Evolutionary conservation across 2,888 invertebrate genomes (phyloP).

Genomic region (Marronus borbonicus): DNA sequence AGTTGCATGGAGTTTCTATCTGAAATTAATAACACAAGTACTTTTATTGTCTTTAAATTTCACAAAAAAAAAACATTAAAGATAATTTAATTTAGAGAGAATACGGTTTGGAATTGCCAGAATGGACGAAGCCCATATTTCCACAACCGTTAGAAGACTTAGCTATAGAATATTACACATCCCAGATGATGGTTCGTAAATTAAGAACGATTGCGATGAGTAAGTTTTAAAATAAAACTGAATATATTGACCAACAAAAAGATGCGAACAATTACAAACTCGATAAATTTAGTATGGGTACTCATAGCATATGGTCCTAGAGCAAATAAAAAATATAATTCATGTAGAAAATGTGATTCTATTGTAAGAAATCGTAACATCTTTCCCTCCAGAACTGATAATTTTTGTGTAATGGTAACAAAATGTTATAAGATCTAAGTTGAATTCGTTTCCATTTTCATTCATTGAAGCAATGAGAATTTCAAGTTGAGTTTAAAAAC

Average conservation of each 20-base stretch:
- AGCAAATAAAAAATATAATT: too few relatives aligned
- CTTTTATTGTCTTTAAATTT: not conserved
- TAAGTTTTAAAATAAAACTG: not conserved
- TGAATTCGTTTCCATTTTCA: too few relatives aligned
- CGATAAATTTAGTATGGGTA: too few relatives aligned
- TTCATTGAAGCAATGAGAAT: too few relatives aligned
- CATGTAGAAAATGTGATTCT: too few relatives aligned
- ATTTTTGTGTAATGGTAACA: too few relatives aligned
- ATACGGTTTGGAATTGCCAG: conserved; percentile 22
- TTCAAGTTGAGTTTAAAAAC: too few relatives aligned
- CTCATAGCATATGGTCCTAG: too few relatives aligned
- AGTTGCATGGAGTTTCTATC: conserved; percentile 7
- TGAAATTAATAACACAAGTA: conserved; percentile 11
- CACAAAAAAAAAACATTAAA: not conserved
- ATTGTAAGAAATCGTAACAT: too few relatives aligned
- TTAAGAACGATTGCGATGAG: not conserved
- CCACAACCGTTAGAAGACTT: conserved; percentile 32
- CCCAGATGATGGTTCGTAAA: not conserved
- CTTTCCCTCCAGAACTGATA: too few relatives aligned
- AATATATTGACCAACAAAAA: not conserved
- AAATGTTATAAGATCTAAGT: too few relatives aligned
- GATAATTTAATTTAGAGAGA: not conserved
- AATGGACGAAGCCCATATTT: conserved; percentile 39
- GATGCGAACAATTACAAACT: not conserved
- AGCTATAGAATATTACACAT: not conserved